phyloP scores from a whole-genome alignment of 2,888 invertebrate genomes.

The Cosmia pyralina region DNA sequence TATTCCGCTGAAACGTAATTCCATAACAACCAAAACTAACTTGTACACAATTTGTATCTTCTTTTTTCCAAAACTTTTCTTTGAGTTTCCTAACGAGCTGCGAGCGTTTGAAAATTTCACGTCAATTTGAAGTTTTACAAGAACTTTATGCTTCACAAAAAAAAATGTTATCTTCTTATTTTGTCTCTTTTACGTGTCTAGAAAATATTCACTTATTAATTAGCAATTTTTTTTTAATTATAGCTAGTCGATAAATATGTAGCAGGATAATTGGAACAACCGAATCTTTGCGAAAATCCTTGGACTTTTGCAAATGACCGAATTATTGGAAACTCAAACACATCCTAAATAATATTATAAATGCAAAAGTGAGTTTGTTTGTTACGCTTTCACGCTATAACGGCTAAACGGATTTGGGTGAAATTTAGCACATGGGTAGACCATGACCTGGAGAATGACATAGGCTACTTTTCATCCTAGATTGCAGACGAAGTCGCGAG shows the following conservation, averaged over 20 bases:
- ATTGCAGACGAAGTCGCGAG: too few species aligned
- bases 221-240: neutral
- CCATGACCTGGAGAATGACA: too few species aligned
- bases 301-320: neutral
- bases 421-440: too few species aligned
- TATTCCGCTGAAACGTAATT: slow-evolving; percentile 25
- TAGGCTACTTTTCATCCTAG: too few species aligned
- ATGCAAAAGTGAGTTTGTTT: too few species aligned
- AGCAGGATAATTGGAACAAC: too few species aligned
- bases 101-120: slow-evolving; percentile 18
- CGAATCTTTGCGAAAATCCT: too few species aligned
- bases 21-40: slow-evolving; percentile 43
- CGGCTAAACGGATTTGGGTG: too few species aligned
- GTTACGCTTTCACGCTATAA: too few species aligned
- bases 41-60: slow-evolving; percentile 35
- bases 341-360: too few species aligned
- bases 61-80: slow-evolving; percentile 34
- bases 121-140: slow-evolving; percentile 31
- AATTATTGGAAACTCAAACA: neutral
- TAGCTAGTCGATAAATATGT: neutral
- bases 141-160: slow-evolving; percentile 9
- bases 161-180: neutral
- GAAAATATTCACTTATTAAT: neutral
- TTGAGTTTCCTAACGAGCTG: slow-evolving; percentile 47
- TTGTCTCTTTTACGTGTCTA: neutral